These are phyloP conservation scores for Semibalanus balanoides DNA, from an alignment of 1,140 invertebrate species.

Conservation along the genomic window DNA sequence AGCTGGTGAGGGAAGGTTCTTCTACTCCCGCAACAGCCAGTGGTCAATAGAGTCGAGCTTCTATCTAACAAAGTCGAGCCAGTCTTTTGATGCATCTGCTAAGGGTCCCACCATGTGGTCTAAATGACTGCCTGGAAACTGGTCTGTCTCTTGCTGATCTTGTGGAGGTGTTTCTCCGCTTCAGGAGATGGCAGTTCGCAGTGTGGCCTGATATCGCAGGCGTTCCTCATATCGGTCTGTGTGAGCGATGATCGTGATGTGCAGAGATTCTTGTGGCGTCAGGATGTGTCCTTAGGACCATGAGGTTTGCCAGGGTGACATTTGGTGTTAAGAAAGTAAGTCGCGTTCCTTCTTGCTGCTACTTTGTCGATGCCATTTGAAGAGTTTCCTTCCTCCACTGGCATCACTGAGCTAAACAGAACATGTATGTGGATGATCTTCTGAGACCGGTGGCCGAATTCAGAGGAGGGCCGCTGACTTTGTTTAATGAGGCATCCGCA, in stretches of 20 bases:
- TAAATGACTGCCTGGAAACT: neutral
- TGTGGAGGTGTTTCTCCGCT: neutral
- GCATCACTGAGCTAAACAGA: neutral
- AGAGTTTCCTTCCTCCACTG: neutral
- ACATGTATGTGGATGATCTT: neutral
- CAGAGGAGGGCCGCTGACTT: neutral
- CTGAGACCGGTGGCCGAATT: neutral
- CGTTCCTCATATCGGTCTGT: neutral
- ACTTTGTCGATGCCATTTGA: neutral
- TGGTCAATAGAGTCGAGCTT: neutral
- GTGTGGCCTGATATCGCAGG: neutral
- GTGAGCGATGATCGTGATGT: neutral
- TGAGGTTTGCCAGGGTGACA: neutral
- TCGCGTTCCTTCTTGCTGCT: neutral
- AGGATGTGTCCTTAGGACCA: neutral
- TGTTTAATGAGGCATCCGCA: neutral
- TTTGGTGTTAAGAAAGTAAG: neutral
- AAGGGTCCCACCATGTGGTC: neutral
- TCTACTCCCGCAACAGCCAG: neutral
- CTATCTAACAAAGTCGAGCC: neutral
- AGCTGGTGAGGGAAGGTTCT: neutral
- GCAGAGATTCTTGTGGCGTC: neutral
- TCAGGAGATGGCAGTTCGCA: neutral
- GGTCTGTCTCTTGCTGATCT: neutral
- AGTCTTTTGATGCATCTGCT: neutral